phyloP scores from a whole-genome alignment of 2,888 invertebrate genomes.

The Stenodera caucasica region DNA sequence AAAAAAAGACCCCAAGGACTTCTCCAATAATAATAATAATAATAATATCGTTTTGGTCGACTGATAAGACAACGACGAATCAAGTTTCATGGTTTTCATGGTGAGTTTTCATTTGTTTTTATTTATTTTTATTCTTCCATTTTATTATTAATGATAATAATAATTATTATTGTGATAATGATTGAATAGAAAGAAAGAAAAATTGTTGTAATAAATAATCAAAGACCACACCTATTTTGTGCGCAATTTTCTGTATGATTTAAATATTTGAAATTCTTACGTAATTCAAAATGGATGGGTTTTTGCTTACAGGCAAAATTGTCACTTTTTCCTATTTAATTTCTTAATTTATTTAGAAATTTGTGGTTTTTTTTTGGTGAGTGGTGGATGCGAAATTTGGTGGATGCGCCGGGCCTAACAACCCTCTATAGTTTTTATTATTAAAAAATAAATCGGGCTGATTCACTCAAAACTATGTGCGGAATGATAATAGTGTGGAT shows the following conservation, averaged over 20 bases:
- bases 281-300: neutral
- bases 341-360: too few species aligned
- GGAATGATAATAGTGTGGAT: too few species aligned
- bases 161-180: too few species aligned
- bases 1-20: neutral
- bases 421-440: too few species aligned
- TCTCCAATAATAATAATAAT: too few species aligned
- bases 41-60: constrained; percentile 7
- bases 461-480: too few species aligned
- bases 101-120: constrained; percentile 37
- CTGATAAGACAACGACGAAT: constrained; percentile 21
- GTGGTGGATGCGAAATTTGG: neutral
- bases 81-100: constrained; percentile 52
- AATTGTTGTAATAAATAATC: neutral
- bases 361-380: constrained; percentile 1
- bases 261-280: neutral
- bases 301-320: too few species aligned
- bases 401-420: constrained; percentile 3
- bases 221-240: neutral
- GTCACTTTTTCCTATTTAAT: too few species aligned
- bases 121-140: neutral
- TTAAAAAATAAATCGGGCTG: too few species aligned
- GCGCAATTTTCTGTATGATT: neutral
- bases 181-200: too few species aligned
- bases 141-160: neutral